A percentile compares a stretch with the other conserved stretches of the same genome.
Conservation (phyloP, 2,113 vertebrate species). For the Paramormyrops kingsleyae region DNA sequence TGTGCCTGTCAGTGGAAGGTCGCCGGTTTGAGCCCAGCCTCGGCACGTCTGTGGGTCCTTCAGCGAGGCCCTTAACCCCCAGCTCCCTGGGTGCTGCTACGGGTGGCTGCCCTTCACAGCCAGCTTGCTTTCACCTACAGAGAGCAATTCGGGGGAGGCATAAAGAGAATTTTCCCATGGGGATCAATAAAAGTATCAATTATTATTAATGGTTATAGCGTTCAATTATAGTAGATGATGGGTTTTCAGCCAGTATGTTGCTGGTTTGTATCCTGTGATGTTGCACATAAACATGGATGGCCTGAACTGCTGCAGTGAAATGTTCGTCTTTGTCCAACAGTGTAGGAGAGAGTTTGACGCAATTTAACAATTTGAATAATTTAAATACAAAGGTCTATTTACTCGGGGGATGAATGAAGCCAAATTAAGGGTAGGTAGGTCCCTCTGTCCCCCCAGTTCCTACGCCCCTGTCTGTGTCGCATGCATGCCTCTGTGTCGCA, state of each 20-base stretch:
- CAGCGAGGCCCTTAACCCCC: too few relatives aligned
- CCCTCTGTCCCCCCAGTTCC: background rate
- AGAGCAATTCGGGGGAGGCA: too few relatives aligned
- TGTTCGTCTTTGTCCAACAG: background rate
- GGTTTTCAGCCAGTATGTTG: background rate
- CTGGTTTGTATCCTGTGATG: background rate
- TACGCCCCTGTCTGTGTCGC: background rate
- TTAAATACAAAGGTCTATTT: background rate
- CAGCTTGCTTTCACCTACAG: too few relatives aligned
- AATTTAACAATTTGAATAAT: background rate
- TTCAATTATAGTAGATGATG: background rate
- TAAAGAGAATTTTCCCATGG: too few relatives aligned
- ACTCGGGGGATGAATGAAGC: background rate
- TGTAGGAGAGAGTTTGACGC: background rate
- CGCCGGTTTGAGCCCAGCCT: too few relatives aligned
- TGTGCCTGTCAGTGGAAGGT: too few relatives aligned
- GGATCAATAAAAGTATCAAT: too few relatives aligned
- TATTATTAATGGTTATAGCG: background rate
- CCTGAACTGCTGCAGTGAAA: background rate
- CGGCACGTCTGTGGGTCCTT: too few relatives aligned
- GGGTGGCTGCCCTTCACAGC: too few relatives aligned
- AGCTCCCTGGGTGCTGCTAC: too few relatives aligned
- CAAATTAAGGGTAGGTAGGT: background rate
- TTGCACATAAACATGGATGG: background rate
- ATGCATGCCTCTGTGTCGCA: background rate